Evolutionary conservation across 64 coral and sea anemone species (phyloP).

Genomic region (Stichodactyla mertensii): DNA sequence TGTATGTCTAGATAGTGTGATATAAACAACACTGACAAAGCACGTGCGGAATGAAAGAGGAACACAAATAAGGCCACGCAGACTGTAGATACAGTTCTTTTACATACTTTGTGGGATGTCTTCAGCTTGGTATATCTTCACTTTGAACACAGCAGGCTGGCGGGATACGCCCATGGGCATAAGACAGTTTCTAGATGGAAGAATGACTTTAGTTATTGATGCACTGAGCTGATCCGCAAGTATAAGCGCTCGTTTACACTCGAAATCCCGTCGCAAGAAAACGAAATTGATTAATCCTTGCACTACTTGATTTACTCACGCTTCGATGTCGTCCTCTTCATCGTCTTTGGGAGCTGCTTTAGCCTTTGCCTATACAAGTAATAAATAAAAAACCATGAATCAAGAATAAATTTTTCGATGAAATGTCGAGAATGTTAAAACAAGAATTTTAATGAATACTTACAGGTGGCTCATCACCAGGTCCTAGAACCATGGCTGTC

Average conservation of each 20-base stretch:
- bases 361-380: conserved; percentile 12
- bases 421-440: background rate
- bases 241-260: too few relatives aligned
- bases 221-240: too few relatives aligned
- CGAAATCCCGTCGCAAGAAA: too few relatives aligned
- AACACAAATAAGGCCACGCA: too few relatives aligned
- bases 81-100: background rate
- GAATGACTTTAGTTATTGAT: background rate
- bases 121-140: conserved; percentile 82
- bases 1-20: too few relatives aligned
- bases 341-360: conserved; percentile 45
- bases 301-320: conserved; percentile 34
- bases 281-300: too few relatives aligned
- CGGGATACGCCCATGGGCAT: conserved; percentile 77
- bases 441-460: background rate
- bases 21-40: too few relatives aligned
- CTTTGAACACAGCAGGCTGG: conserved; percentile 76
- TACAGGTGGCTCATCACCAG: conserved; percentile 48
- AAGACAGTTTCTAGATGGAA: conserved; percentile 54
- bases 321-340: conserved; percentile 53
- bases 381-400: background rate
- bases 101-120: conserved; percentile 84
- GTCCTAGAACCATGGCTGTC: conserved; percentile 31
- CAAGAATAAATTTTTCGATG: background rate
- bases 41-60: too few relatives aligned